Conservation (phyloP, 2,888 invertebrate species). For the Amphipyra berbera region DNA sequence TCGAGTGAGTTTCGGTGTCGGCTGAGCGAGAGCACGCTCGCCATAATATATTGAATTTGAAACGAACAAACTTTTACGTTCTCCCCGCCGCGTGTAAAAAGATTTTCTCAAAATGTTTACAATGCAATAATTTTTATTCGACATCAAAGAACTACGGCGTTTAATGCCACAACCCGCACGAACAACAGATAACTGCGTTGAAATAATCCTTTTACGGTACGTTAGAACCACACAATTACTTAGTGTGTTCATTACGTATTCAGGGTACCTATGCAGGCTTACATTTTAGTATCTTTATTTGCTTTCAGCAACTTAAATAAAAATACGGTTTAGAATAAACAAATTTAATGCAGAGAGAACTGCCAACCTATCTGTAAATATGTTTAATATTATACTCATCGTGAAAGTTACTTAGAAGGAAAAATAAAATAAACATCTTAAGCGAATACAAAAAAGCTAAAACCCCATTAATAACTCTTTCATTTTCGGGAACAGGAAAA, state of each 20-base stretch:
- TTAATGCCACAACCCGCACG: constrained; percentile 42
- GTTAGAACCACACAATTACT: constrained; percentile 39
- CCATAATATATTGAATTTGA: constrained; percentile 90
- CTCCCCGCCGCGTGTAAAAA: constrained; percentile 84
- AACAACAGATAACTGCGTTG: constrained; percentile 26
- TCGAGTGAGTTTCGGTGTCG: constrained; percentile 89
- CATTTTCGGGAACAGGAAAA: constrained; percentile 65
- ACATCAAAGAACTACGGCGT: constrained; percentile 67
- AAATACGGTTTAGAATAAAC: constrained; percentile 18
- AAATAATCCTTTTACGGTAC: constrained; percentile 42
- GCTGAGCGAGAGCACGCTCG: constrained; percentile 88
- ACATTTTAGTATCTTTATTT: constrained; percentile 26
- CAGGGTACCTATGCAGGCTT: constrained; percentile 14
- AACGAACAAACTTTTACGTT: constrained; percentile 89
- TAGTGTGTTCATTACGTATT: constrained; percentile 45
- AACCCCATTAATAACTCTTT: constrained; percentile 57
- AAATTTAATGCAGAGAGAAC: constrained; percentile 2
- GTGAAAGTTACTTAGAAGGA: constrained; percentile 4
- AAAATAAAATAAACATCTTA: constrained; percentile 32
- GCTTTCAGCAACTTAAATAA: constrained; percentile 16
- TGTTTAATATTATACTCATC: constrained; percentile 1
- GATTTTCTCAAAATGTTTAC: constrained; percentile 87
- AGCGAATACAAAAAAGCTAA: constrained; percentile 39
- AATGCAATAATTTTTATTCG: constrained; percentile 83
- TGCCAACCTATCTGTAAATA: constrained; percentile 7